Conservation (phyloP, 2,888 invertebrate species). For the Pristionchus fissidentatus region DNA sequence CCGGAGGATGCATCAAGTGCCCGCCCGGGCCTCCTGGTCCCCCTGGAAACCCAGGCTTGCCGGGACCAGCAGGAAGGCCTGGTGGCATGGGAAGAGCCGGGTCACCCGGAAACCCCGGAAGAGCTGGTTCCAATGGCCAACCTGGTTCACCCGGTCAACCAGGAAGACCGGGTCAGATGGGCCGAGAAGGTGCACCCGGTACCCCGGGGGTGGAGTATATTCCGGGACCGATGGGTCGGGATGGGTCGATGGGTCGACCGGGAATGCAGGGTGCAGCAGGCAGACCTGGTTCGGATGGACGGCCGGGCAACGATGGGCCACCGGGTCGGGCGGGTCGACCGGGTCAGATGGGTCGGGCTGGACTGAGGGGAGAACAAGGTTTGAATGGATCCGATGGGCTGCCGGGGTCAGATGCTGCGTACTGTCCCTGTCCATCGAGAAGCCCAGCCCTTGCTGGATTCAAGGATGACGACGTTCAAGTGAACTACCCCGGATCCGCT, state of each 20-base stretch:
- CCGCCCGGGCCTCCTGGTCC: constrained; percentile 59
- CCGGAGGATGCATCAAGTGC: constrained; percentile 66
- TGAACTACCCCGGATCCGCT: neutral
- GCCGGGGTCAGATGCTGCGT: constrained; percentile 42
- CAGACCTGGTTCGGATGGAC: constrained; percentile 50
- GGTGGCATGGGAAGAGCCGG: constrained; percentile 54
- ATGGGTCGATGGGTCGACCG: constrained; percentile 52
- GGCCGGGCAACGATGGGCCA: constrained; percentile 19
- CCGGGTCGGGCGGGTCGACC: constrained; percentile 47
- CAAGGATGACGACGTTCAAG: neutral
- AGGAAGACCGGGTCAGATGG: constrained; percentile 52
- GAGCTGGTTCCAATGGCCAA: constrained; percentile 54
- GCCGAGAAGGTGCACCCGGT: constrained; percentile 53
- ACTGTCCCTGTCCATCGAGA: constrained; percentile 41
- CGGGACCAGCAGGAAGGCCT: constrained; percentile 52
- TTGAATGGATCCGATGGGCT: constrained; percentile 20
- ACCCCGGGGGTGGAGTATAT: constrained; percentile 34
- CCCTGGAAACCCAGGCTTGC: constrained; percentile 54
- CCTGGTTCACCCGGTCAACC: constrained; percentile 50
- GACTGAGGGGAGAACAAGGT: neutral
- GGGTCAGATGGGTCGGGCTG: neutral
- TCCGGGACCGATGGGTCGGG: constrained; percentile 51
- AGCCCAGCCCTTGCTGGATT: neutral
- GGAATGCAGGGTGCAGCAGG: constrained; percentile 49
- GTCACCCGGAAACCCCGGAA: constrained; percentile 55